Base-by-base conservation (phyloP, 2,888 invertebrate genomes). In the Bellardia pandia region DNA sequence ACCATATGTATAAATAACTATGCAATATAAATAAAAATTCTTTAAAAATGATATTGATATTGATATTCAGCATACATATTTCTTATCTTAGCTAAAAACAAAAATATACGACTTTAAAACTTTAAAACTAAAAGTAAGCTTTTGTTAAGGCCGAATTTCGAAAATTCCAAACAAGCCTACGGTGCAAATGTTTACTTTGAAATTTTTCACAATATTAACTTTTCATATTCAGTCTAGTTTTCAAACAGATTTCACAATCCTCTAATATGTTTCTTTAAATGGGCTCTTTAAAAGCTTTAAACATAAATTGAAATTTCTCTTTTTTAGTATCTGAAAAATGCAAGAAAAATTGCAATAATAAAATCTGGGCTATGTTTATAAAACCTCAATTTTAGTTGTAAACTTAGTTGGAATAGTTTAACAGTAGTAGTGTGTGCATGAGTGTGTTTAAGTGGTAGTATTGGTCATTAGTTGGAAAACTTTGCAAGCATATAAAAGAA, bases 351-450 rank as follows among this genome's bases (percentile, higher is more conserved):
- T 33, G 9, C 37, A 58, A 23, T 48, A 58, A 68, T 13, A 69
- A 68, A 69, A 85, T 80, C 75, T 85, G 45, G 74, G 85, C 9
- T 80, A 69, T 75, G 9, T 80, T 69, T 62, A 30, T 45, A 69
- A 75, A 69, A 62, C 79, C 85, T 80, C 68, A 75, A 79, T 79
- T 80, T 74, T 16, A 53, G 69, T 56, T 69, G 14, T 5, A 58
- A 62, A 82, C 64, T 80, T 72, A 30, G 30, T 72, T 30, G 48
- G 3, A 56, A 8, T 56, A 16, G 42, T 48, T 23, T 40, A n/a
- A n/a, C 1, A 40, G 40, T 72, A n/a, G 42, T 62, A 33, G 30
- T 33, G 6, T 66, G 51, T 40, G n/a, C 2, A 53, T 53, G 30
- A 37, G 6, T 7, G 37, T 16, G 23, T 37, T 14, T 11, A 42